phyloP scores from a whole-genome alignment of 2,797 vertebrate species.

The Huso huso region DNA sequence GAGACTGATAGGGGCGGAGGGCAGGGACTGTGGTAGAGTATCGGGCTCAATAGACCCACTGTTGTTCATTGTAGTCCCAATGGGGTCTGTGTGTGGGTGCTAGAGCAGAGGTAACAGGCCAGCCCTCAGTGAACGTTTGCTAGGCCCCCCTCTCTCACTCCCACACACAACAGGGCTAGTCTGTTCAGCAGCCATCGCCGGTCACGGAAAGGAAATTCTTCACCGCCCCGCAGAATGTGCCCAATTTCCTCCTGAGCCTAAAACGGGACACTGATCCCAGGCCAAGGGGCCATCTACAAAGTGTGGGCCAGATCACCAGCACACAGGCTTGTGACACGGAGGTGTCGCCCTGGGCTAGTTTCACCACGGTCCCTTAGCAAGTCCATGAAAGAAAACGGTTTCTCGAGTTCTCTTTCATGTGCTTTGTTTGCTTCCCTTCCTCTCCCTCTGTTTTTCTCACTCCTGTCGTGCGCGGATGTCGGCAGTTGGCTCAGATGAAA shows the following conservation, averaged over 20 bases:
- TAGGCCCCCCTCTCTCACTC: no score
- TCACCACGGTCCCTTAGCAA: conserved; percentile 1
- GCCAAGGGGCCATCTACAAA: conserved; percentile 1
- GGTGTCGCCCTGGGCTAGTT: neutral
- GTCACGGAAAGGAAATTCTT: conserved; percentile 6
- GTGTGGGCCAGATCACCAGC: neutral
- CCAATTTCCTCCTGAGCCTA: conserved; percentile 7
- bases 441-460: conserved; percentile 7
- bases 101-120: neutral
- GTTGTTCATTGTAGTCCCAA: neutral
- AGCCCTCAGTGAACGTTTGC: neutral
- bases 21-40: conserved; percentile 17
- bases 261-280: neutral
- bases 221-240: conserved; percentile 1
- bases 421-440: neutral
- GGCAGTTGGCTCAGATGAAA: conserved; percentile 7
- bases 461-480: neutral
- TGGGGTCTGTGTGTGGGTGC: neutral
- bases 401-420: neutral
- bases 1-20: neutral
- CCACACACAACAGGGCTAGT: neutral
- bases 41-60: neutral
- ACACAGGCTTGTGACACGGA: neutral
- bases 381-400: neutral
- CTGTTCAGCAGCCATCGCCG: neutral